A percentile compares a stretch with the other conserved stretches of the same genome.
Evolutionary conservation across 2,888 invertebrate genomes (phyloP).

Genomic region (Uropetala carovei): DNA sequence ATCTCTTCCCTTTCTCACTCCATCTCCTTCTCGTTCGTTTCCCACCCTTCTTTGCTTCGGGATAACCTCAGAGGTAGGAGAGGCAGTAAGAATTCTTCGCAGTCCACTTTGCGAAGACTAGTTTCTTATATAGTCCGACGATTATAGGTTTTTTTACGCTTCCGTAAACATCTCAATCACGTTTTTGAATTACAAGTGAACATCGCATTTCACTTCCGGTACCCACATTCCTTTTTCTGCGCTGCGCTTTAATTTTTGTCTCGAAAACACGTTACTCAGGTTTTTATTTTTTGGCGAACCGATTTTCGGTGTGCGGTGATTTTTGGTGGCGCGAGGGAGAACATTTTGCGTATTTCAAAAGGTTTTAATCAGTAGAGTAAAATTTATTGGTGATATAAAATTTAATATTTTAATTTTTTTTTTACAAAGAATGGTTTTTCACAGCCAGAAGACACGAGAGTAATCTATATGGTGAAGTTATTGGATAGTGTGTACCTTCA

Average conservation of each 20-base stretch:
- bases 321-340: not conserved
- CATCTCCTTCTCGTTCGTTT: conserved; percentile 3
- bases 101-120: conserved; percentile 13
- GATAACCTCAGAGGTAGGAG: conserved; percentile 3
- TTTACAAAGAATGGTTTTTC: not conserved
- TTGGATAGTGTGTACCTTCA: too few relatives aligned
- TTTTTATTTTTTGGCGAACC: not conserved
- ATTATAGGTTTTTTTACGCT: conserved; percentile 31
- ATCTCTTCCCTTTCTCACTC: not conserved
- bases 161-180: conserved; percentile 35
- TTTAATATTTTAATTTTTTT: not conserved
- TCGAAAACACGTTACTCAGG: not conserved
- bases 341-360: not conserved
- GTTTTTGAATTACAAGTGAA: conserved; percentile 24
- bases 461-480: too few relatives aligned
- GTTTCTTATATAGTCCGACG: conserved; percentile 9
- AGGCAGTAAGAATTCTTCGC: not conserved
- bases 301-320: not conserved
- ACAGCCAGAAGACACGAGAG: not conserved
- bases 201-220: conserved; percentile 28
- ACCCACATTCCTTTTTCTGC: conserved; percentile 1
- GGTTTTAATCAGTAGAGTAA: not conserved
- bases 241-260: not conserved
- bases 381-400: not conserved
- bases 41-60: not conserved